phyloP scores from a whole-genome alignment of 2,888 invertebrate species.

The Myathropa florea region DNA sequence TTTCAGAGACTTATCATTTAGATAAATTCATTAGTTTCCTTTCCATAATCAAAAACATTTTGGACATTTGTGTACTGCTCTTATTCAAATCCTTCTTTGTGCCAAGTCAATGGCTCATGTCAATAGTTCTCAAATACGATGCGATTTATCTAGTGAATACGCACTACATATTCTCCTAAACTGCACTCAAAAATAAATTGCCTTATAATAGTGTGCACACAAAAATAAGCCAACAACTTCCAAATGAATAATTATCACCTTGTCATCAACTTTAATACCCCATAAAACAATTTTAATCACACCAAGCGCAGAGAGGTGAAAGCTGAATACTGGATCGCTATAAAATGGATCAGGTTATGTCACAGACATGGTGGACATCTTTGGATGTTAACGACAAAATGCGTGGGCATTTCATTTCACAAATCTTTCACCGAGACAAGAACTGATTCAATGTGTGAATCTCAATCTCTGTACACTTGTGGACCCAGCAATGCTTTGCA shows the following conservation, averaged over 20 bases:
- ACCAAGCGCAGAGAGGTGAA: neutral
- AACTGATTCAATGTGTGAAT: too few relatives aligned
- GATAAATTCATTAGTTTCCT: too few relatives aligned
- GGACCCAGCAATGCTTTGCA: too few relatives aligned
- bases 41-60: neutral
- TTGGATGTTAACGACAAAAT: neutral
- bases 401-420: neutral
- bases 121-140: neutral
- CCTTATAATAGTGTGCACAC: neutral
- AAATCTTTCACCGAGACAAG: neutral
- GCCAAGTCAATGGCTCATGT: neutral
- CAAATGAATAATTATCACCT: neutral
- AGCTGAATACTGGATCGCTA: neutral
- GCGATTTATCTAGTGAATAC: neutral
- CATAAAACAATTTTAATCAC: neutral
- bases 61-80: neutral
- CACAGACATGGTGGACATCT: neutral
- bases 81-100: neutral
- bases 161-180: neutral
- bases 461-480: too few relatives aligned
- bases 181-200: neutral
- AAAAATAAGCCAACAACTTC: neutral
- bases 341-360: neutral
- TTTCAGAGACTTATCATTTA: too few relatives aligned
- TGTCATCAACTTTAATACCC: neutral